Conservation (phyloP, 2,888 invertebrate species). For the Drosophila gaucha region DNA sequence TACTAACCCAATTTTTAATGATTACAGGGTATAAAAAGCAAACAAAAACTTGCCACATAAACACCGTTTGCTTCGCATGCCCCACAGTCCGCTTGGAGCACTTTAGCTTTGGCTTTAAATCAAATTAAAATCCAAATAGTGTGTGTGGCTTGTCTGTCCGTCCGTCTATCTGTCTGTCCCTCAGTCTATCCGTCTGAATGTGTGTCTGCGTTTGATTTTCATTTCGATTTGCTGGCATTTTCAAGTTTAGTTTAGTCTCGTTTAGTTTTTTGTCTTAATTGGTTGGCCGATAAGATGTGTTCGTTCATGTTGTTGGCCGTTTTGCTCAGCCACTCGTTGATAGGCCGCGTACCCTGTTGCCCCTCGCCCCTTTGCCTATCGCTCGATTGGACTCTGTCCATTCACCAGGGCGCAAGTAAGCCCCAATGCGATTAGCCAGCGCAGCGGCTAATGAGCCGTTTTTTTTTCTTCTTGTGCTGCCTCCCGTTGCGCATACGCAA, state of each 20-base stretch:
- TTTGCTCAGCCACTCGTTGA: slow-evolving; percentile 46
- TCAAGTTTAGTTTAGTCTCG: slow-evolving; percentile 54
- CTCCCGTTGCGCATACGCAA: slow-evolving; percentile 57
- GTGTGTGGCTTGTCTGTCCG: slow-evolving; percentile 45
- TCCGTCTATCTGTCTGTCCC: slow-evolving; percentile 14
- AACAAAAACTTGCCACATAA: slow-evolving; percentile 13
- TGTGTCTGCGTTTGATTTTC: slow-evolving; percentile 58
- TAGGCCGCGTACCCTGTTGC: slow-evolving; percentile 1
- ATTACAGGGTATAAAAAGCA: slow-evolving; percentile 10
- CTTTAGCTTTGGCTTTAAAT: slow-evolving; percentile 42
- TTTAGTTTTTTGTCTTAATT: slow-evolving; percentile 74
- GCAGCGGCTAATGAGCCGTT: slow-evolving; percentile 49
- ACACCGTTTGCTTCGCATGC: slow-evolving; percentile 2
- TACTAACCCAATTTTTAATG: slow-evolving; percentile 1
- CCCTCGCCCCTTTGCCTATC: background rate
- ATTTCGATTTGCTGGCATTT: slow-evolving; percentile 67
- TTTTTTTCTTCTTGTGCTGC: slow-evolving; percentile 27
- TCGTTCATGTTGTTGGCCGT: slow-evolving; percentile 64
- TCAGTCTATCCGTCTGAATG: slow-evolving; percentile 1
- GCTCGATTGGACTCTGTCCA: slow-evolving; percentile 23
- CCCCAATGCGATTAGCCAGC: slow-evolving; percentile 47
- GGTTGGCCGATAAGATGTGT: slow-evolving; percentile 76
- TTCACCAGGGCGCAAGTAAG: slow-evolving; percentile 37
- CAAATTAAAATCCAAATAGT: slow-evolving; percentile 65
- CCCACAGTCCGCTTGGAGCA: background rate